Conservation (phyloP, 2,113 vertebrate genomes). For the Prionailurus viverrinus region DNA sequence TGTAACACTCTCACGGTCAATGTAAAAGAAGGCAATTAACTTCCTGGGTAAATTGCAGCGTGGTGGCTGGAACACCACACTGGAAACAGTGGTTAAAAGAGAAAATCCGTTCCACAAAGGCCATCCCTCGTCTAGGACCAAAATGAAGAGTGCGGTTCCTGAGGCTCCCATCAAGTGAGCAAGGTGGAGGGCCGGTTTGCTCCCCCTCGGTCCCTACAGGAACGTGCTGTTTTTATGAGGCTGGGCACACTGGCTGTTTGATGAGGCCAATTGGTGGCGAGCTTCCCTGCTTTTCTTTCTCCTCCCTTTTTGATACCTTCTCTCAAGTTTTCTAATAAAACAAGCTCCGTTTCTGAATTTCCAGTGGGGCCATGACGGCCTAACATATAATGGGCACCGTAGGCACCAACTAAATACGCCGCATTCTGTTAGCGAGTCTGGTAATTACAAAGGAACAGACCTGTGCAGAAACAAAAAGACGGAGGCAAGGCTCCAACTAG, state of each 20-base stretch:
- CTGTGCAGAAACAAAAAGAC: slow-evolving; percentile 37
- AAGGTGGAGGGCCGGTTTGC: neutral
- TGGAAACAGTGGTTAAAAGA: slow-evolving; percentile 52
- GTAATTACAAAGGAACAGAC: slow-evolving; percentile 1
- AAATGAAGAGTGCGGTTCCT: neutral
- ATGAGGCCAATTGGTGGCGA: slow-evolving; percentile 4
- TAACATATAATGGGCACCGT: slow-evolving; percentile 24
- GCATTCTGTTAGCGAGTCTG: neutral
- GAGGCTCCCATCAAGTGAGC: neutral
- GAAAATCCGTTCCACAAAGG: slow-evolving; percentile 8
- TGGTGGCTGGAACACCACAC: slow-evolving; percentile 15
- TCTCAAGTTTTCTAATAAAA: neutral
- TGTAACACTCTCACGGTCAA: slow-evolving; percentile 80
- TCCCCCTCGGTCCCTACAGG: neutral
- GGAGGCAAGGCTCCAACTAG: slow-evolving; percentile 7
- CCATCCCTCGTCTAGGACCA: neutral
- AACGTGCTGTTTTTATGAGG: neutral
- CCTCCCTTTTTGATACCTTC: neutral
- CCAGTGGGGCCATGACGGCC: neutral
- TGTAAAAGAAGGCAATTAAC: slow-evolving; percentile 85
- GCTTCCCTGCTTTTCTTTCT: slow-evolving; percentile 31
- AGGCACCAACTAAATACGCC: neutral
- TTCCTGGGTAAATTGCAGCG: slow-evolving; percentile 69
- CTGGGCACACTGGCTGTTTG: neutral
- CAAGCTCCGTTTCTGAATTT: slow-evolving; percentile 52